Conservation (phyloP, 1,140 invertebrate species). For the Lepidurus apus region DNA sequence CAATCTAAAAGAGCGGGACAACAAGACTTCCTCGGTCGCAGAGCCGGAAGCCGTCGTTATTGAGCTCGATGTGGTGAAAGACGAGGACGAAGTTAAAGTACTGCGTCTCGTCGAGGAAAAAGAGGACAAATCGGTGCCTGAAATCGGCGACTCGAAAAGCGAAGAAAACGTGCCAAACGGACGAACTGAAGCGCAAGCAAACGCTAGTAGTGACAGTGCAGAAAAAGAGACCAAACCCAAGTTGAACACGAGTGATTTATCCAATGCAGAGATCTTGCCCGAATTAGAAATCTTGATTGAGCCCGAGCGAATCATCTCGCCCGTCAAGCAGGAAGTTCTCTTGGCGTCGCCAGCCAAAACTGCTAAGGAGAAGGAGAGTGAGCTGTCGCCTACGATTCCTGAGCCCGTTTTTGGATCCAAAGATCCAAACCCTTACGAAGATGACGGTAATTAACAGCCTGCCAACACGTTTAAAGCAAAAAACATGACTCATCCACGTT, state of each 20-base stretch:
- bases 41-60: neutral
- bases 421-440: slow-evolving; percentile 8
- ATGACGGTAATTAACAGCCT: slow-evolving; percentile 25
- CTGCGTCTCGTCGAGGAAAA: neutral
- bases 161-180: slow-evolving; percentile 22
- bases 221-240: neutral
- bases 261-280: neutral
- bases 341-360: neutral
- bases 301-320: neutral
- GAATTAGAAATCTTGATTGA: neutral
- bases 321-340: neutral
- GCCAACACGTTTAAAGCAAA: neutral
- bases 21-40: neutral
- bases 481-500: slow-evolving; percentile 27
- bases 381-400: neutral
- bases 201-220: neutral
- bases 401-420: slow-evolving; percentile 23
- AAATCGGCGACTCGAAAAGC: slow-evolving; percentile 1
- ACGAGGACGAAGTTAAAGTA: neutral
- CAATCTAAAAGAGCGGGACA: neutral
- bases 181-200: neutral
- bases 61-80: neutral
- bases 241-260: neutral
- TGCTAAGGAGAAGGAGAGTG: neutral
- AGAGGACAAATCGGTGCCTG: neutral